Conservation (phyloP, 2,888 invertebrate genomes). For the Ennomos fuscantarius region DNA sequence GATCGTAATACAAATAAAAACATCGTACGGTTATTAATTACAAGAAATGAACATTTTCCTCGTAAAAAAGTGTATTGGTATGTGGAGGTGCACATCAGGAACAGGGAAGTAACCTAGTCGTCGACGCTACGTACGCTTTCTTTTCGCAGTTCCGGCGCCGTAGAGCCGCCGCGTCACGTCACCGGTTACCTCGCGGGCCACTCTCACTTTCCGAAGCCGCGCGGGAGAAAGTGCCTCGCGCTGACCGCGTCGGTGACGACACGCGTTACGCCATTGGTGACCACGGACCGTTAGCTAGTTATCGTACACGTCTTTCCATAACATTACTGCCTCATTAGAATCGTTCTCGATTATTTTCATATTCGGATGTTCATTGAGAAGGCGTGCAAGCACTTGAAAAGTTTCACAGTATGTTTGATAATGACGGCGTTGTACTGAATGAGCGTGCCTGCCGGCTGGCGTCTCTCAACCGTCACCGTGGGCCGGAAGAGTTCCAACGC, state of each 20-base stretch:
- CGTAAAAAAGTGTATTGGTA: conserved; percentile 49
- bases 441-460: too few relatives aligned
- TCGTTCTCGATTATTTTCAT: background rate
- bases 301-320: background rate
- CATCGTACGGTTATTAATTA: too few relatives aligned
- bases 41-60: conserved; percentile 44
- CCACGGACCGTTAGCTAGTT: conserved; percentile 5
- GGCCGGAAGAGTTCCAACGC: too few relatives aligned
- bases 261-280: conserved; percentile 20
- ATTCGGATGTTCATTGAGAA: conserved; percentile 3
- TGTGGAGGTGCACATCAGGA: conserved; percentile 53
- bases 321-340: background rate
- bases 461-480: too few relatives aligned
- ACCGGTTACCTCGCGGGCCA: conserved; percentile 25
- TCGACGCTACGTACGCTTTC: conserved; percentile 69
- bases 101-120: conserved; percentile 77
- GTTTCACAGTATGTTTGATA: too few relatives aligned
- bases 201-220: conserved; percentile 50
- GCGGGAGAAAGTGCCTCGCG: conserved; percentile 34
- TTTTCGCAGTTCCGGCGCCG: conserved; percentile 54
- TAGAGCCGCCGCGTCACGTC: conserved; percentile 6
- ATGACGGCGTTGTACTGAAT: too few relatives aligned
- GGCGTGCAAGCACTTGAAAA: background rate
- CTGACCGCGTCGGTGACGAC: conserved; percentile 31
- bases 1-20: too few relatives aligned